These are phyloP conservation scores for Drosophila busckii DNA, from an alignment of 1,140 invertebrate species.

Conservation along the genomic window DNA sequence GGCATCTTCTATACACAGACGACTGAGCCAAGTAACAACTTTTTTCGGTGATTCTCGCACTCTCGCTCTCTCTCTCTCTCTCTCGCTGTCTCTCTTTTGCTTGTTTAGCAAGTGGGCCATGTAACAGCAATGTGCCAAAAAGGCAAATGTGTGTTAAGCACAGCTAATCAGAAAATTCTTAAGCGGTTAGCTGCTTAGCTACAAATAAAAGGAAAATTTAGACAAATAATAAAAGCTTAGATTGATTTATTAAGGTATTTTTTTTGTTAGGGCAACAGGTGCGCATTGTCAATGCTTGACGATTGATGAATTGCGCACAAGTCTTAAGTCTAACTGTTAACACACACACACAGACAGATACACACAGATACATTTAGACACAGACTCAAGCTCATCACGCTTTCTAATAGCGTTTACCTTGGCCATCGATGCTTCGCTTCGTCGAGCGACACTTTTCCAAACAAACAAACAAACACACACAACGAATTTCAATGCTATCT, in stretches of 20 bases:
- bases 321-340: constrained; percentile 17
- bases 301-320: constrained; percentile 30
- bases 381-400: constrained; percentile 33
- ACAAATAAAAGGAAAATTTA: constrained; percentile 4
- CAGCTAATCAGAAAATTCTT: constrained; percentile 60
- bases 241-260: background rate
- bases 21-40: constrained; percentile 27
- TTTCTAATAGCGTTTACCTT: constrained; percentile 42
- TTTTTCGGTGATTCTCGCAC: constrained; percentile 32
- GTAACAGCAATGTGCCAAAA: constrained; percentile 57
- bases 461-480: constrained; percentile 19
- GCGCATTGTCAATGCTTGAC: constrained; percentile 18
- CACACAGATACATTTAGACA: background rate
- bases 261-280: constrained; percentile 32
- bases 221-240: background rate
- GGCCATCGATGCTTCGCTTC: constrained; percentile 33
- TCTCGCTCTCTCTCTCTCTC: background rate
- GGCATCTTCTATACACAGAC: constrained; percentile 29
- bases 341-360: background rate
- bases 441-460: constrained; percentile 43
- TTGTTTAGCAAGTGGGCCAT: constrained; percentile 53
- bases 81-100: constrained; percentile 14
- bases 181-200: constrained; percentile 33
- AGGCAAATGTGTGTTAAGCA: constrained; percentile 33
- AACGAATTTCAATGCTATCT: constrained; percentile 36